These are phyloP conservation scores for Helleia helle DNA, from an alignment of 2,888 invertebrate genomes.

Conservation along the genomic window DNA sequence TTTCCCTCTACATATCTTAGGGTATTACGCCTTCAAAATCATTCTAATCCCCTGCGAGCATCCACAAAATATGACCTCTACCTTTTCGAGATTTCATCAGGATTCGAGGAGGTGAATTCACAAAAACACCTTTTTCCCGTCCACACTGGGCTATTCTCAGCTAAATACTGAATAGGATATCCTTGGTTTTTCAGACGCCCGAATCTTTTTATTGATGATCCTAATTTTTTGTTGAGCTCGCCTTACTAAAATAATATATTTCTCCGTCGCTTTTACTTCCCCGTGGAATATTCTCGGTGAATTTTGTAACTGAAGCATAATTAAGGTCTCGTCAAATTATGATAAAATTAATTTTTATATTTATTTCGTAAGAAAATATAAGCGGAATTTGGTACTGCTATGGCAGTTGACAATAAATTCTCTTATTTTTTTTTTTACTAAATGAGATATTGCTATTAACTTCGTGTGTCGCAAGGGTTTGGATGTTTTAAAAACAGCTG, in stretches of 20 bases:
- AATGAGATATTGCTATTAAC: no score
- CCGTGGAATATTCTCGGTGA: slow-evolving; percentile 12
- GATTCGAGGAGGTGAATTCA: slow-evolving; percentile 8
- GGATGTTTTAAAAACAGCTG: no score
- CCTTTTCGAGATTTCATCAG: slow-evolving; percentile 20
- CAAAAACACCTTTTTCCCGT: slow-evolving; percentile 23
- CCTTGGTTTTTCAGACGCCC: slow-evolving; percentile 17
- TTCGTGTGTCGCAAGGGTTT: no score
- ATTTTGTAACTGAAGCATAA: slow-evolving; percentile 9
- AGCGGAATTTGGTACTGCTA: no score
- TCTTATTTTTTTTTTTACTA: no score
- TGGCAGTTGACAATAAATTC: no score
- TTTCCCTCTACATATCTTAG: slow-evolving; percentile 19
- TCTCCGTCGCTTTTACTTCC: slow-evolving; percentile 14
- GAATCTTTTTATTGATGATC: slow-evolving; percentile 21
- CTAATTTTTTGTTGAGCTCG: slow-evolving; percentile 21
- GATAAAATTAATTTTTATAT: background rate
- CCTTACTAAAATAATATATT: slow-evolving; percentile 20
- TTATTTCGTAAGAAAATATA: no score
- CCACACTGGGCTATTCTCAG: slow-evolving; percentile 23
- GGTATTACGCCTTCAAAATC: slow-evolving; percentile 22
- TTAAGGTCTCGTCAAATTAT: background rate
- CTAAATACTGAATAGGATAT: slow-evolving; percentile 24
- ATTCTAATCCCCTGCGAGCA: slow-evolving; percentile 23
- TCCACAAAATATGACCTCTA: slow-evolving; percentile 23